These are phyloP conservation scores for Plotosus lineatus DNA, from an alignment of 2,113 vertebrate genomes.

Conservation along the genomic window DNA sequence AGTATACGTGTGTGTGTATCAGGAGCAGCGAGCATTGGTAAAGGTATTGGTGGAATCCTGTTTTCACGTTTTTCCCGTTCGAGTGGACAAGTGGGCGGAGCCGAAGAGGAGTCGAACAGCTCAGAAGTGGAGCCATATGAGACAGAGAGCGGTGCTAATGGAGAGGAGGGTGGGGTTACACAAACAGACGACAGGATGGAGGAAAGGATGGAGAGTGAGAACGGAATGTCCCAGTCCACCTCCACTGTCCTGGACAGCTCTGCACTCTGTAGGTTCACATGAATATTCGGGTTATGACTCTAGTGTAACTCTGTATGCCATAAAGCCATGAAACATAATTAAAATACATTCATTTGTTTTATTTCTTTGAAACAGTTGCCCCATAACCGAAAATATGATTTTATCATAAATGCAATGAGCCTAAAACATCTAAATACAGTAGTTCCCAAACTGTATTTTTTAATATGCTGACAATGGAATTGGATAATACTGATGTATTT, in stretches of 20 bases:
- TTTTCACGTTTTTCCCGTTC: conserved; percentile 92
- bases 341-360: no score
- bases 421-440: no score
- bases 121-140: conserved; percentile 68
- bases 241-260: conserved; percentile 81
- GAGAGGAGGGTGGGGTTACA: conserved; percentile 40
- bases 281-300: no score
- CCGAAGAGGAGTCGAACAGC: conserved; percentile 72
- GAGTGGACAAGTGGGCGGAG: conserved; percentile 66
- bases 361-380: no score
- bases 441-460: no score
- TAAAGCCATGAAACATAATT: no score
- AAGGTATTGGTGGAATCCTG: conserved; percentile 92
- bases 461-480: no score
- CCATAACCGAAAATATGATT: no score
- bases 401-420: no score
- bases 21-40: conserved; percentile 94
- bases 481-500: no score
- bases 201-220: conserved; percentile 64
- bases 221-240: conserved; percentile 74
- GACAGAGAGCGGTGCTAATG: conserved; percentile 50
- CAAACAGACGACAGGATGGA: conserved; percentile 68
- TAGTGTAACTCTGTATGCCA: no score
- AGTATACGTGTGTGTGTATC: conserved; percentile 1
- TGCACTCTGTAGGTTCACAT: conserved; percentile 72